Conservation (phyloP, 2,888 invertebrate species). For the Agriopis aurantiaria region DNA sequence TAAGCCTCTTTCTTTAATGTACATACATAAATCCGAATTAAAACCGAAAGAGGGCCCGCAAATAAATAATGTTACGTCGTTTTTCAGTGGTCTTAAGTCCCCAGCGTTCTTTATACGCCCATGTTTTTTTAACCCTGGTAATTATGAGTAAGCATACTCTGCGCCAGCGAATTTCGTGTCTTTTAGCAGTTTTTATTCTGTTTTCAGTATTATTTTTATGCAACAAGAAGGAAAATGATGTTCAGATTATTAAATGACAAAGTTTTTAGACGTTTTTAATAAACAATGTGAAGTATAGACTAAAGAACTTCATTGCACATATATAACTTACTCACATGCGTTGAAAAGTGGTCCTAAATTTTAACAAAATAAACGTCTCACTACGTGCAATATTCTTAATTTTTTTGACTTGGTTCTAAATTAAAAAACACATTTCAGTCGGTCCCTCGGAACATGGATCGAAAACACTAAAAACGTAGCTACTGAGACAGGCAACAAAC, state of each 20-base stretch:
- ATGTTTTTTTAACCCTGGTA: conserved; percentile 76
- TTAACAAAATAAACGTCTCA: no score
- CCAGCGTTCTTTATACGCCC: conserved; percentile 70
- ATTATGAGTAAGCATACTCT: conserved; percentile 78
- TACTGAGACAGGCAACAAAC: conserved; percentile 7
- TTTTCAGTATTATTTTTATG: conserved; percentile 36
- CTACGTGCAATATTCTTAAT: no score
- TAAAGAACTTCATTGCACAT: no score
- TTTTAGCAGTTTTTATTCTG: conserved; percentile 48
- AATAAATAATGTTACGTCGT: conserved; percentile 80
- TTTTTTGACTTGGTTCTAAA: not conserved
- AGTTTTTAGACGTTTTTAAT: no score
- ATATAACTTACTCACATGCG: no score
- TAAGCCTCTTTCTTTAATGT: conserved; percentile 79
- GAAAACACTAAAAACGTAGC: conserved; percentile 4
- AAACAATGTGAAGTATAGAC: no score
- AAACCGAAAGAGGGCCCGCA: conserved; percentile 74
- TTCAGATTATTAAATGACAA: not conserved
- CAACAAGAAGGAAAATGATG: not conserved
- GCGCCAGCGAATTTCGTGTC: conserved; percentile 55
- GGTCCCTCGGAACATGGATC: not conserved
- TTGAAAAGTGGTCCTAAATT: no score
- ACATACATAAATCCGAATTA: conserved; percentile 84
- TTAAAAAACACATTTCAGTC: not conserved
- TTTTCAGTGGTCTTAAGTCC: conserved; percentile 82